phyloP scores from a whole-genome alignment of 2,113 vertebrate species.

The Menura novaehollandiae region DNA sequence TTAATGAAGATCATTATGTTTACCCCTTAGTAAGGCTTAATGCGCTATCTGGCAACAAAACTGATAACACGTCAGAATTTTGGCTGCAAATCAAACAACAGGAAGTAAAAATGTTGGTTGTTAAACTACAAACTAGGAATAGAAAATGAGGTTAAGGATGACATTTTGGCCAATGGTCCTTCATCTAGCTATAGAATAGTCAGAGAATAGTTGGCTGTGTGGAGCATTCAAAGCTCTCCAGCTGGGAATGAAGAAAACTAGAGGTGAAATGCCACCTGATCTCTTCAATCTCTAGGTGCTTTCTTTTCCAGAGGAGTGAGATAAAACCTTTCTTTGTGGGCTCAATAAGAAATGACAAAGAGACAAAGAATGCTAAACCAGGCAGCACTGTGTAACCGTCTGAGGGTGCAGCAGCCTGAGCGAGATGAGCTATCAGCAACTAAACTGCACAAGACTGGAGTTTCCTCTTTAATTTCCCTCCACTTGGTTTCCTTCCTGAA shows the following conservation, averaged over 20 bases:
- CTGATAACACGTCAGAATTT: slow-evolving; percentile 71
- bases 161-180: slow-evolving; percentile 63
- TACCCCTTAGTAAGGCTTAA: slow-evolving; percentile 79
- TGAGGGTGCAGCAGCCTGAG: slow-evolving; percentile 31
- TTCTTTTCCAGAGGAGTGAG: slow-evolving; percentile 22
- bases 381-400: background rate
- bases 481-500: slow-evolving; percentile 27
- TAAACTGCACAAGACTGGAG: slow-evolving; percentile 47
- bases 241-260: slow-evolving; percentile 37
- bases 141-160: slow-evolving; percentile 66
- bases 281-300: slow-evolving; percentile 20
- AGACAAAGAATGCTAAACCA: slow-evolving; percentile 47
- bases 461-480: slow-evolving; percentile 66
- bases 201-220: slow-evolving; percentile 7
- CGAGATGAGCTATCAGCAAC: slow-evolving; percentile 40
- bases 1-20: slow-evolving; percentile 81
- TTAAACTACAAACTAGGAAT: slow-evolving; percentile 66
- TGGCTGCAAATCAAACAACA: slow-evolving; percentile 74
- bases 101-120: slow-evolving; percentile 72
- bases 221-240: slow-evolving; percentile 44
- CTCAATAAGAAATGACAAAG: slow-evolving; percentile 49
- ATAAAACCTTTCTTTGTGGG: slow-evolving; percentile 32
- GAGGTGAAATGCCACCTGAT: slow-evolving; percentile 32
- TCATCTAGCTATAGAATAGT: slow-evolving; percentile 34
- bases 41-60: slow-evolving; percentile 78